Conservation (phyloP, 2,888 invertebrate genomes). For the Octonoba sinensis region DNA sequence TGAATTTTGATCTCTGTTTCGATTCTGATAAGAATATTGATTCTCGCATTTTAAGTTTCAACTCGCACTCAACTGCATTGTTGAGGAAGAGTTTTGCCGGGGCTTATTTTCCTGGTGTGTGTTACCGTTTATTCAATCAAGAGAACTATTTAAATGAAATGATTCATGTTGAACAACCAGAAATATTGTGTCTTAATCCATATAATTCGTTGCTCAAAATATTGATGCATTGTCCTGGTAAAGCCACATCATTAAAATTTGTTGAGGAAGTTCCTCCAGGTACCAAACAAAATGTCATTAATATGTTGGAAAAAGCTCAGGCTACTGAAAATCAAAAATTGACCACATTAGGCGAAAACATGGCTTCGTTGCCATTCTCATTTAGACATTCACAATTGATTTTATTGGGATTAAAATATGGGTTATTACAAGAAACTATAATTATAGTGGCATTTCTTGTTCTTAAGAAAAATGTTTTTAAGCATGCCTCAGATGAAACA, state of each 20-base stretch:
- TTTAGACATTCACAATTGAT: constrained; percentile 39
- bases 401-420: constrained; percentile 41
- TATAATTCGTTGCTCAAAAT: constrained; percentile 41
- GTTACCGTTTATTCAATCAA: constrained; percentile 47
- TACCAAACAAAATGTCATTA: constrained; percentile 22
- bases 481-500: constrained; percentile 5
- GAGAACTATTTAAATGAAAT: constrained; percentile 40
- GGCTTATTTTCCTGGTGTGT: constrained; percentile 5
- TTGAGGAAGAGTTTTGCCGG: constrained; percentile 1
- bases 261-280: constrained; percentile 32
- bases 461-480: constrained; percentile 20
- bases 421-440: constrained; percentile 39
- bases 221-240: constrained; percentile 22
- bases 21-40: background rate
- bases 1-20: background rate
- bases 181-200: constrained; percentile 41
- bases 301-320: constrained; percentile 14
- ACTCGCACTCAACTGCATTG: background rate
- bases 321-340: constrained; percentile 31
- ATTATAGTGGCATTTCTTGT: constrained; percentile 45
- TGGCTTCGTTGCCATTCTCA: constrained; percentile 39
- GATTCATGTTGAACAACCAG: constrained; percentile 35
- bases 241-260: constrained; percentile 20
- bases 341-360: constrained; percentile 39
- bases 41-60: background rate